phyloP scores from a whole-genome alignment of 1,140 invertebrate species.

The Dufourea novaeangliae region DNA sequence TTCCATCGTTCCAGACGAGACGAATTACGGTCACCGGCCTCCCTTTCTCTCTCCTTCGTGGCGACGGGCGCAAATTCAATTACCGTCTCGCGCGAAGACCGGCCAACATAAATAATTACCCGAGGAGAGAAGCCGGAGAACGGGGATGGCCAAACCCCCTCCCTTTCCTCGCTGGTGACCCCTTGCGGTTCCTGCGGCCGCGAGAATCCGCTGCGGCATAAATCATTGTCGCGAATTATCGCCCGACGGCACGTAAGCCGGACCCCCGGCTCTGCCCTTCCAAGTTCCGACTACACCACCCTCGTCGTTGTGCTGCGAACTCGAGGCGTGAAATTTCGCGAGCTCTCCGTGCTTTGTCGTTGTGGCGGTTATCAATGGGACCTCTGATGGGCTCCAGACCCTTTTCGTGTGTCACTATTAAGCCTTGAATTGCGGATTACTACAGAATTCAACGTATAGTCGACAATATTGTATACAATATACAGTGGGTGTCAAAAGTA shows the following conservation, averaged over 20 bases:
- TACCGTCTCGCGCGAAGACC: conserved; percentile 56
- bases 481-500: no score
- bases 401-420: no score
- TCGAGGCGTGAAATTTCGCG: neutral
- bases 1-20: neutral
- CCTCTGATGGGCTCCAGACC: no score
- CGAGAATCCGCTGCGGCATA: conserved; percentile 60
- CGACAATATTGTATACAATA: no score
- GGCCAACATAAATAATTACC: conserved; percentile 65
- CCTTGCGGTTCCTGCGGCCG: conserved; percentile 57
- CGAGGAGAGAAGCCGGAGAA: conserved; percentile 47
- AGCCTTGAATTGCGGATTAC: no score
- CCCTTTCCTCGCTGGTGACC: conserved; percentile 46
- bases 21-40: conserved; percentile 52
- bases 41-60: neutral
- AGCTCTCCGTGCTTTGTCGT: neutral
- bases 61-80: conserved; percentile 59
- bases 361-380: no score
- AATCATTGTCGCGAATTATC: conserved; percentile 65
- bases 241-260: conserved; percentile 27
- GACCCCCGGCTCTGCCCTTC: neutral
- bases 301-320: no score
- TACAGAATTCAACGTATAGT: no score
- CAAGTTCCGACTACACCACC: neutral
- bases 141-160: neutral